Evolutionary conservation across 2,113 vertebrate genomes (phyloP).

Genomic region (Gorsachius goisagi): DNA sequence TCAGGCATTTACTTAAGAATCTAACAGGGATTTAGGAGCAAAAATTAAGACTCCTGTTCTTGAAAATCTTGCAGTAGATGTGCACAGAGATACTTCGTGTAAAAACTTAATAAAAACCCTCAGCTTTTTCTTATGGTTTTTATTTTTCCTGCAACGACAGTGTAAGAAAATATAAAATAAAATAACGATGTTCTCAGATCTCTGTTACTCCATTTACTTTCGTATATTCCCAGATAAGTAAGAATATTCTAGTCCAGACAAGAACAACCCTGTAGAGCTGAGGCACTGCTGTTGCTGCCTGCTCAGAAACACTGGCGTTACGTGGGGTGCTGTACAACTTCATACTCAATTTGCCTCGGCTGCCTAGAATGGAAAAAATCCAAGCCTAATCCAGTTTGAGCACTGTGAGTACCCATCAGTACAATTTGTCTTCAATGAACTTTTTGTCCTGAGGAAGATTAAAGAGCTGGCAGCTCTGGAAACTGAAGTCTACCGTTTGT

Average conservation of each 20-base stretch:
- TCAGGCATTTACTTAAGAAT: neutral
- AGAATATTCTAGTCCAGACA: neutral
- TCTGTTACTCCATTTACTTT: neutral
- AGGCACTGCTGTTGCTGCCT: neutral
- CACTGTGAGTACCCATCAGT: neutral
- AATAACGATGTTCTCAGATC: neutral
- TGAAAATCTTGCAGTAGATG: neutral
- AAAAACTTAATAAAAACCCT: neutral
- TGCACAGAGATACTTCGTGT: neutral
- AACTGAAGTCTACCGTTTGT: neutral
- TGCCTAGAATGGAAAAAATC: neutral
- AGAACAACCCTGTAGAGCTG: neutral
- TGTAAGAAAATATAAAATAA: neutral
- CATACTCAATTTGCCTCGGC: neutral
- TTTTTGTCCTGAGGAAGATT: slow-evolving; percentile 9
- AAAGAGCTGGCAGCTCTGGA: neutral
- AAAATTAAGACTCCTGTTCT: neutral
- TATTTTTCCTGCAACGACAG: neutral
- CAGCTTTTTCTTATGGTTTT: neutral
- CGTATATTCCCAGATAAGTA: neutral
- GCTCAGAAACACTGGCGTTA: neutral
- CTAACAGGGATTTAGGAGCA: neutral
- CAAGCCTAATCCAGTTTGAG: neutral
- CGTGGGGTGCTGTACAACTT: neutral
- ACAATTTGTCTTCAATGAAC: neutral